These are phyloP conservation scores for Eupithecia subumbrata DNA, from an alignment of 2,888 invertebrate species.

Conservation along the genomic window DNA sequence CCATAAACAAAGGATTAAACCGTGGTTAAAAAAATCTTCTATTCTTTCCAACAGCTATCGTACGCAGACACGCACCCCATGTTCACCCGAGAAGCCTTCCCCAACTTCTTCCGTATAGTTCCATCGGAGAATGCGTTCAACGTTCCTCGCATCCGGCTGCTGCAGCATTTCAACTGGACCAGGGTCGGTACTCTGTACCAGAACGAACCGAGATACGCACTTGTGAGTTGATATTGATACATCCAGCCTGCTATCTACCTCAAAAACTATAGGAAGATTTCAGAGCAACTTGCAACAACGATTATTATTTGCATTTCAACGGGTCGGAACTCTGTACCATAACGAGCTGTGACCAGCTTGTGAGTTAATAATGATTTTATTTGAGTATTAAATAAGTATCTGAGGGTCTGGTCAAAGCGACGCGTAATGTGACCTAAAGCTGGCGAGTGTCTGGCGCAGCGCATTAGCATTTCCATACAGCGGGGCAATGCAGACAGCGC, in stretches of 20 bases:
- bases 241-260: not conserved
- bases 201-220: conserved; percentile 96
- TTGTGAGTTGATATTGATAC: conserved; percentile 83
- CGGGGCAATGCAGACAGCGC: too few relatives aligned
- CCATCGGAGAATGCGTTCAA: conserved; percentile 99
- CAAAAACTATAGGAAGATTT: not conserved
- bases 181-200: conserved; percentile 98
- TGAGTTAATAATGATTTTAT: too few relatives aligned
- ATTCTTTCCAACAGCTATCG: conserved; percentile 86
- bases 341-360: too few relatives aligned
- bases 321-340: too few relatives aligned
- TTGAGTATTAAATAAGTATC: too few relatives aligned
- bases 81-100: conserved; percentile 96
- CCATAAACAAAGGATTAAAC: not conserved
- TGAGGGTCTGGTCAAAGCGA: too few relatives aligned
- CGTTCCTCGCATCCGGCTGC: conserved; percentile 93
- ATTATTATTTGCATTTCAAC: too few relatives aligned
- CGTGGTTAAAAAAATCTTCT: not conserved
- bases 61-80: conserved; percentile 99
- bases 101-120: conserved; percentile 98
- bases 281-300: not conserved
- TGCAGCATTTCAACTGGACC: conserved; percentile 98
- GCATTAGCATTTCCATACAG: too few relatives aligned
- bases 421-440: too few relatives aligned
- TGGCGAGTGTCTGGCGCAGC: too few relatives aligned